Evolutionary conservation across 2,888 invertebrate species (phyloP).

Genomic region (Tortricodes alternella): DNA sequence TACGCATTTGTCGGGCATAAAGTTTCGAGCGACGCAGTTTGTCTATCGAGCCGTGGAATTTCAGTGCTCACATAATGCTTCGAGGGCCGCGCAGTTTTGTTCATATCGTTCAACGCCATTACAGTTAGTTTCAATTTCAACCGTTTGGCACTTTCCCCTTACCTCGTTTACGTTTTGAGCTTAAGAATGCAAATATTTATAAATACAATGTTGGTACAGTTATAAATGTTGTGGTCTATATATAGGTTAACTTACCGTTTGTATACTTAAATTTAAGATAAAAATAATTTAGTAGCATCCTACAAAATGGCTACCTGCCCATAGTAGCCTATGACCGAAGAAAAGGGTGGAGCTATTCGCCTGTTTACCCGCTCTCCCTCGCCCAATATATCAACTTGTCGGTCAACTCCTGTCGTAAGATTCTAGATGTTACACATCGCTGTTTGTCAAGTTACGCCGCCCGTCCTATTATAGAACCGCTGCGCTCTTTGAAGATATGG

Average conservation of each 20-base stretch:
- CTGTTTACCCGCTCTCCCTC: slow-evolving; percentile 68
- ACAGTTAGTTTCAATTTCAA: slow-evolving; percentile 46
- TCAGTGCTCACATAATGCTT: slow-evolving; percentile 50
- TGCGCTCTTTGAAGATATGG: slow-evolving; percentile 37
- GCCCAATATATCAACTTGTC: slow-evolving; percentile 76
- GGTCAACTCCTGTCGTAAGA: slow-evolving; percentile 56
- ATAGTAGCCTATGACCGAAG: slow-evolving; percentile 25
- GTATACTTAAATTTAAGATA: slow-evolving; percentile 53
- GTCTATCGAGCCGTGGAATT: slow-evolving; percentile 55
- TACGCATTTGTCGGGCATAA: slow-evolving; percentile 67
- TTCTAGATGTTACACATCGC: slow-evolving; percentile 60
- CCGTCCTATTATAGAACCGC: slow-evolving; percentile 49
- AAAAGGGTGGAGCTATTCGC: slow-evolving; percentile 40
- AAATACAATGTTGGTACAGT: neutral
- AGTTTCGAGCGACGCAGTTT: slow-evolving; percentile 54
- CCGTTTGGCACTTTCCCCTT: slow-evolving; percentile 28
- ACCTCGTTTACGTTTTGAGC: slow-evolving; percentile 10
- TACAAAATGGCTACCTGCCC: slow-evolving; percentile 60
- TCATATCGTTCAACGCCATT: slow-evolving; percentile 34
- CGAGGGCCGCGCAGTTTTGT: slow-evolving; percentile 39
- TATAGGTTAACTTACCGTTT: slow-evolving; percentile 35
- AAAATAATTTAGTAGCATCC: slow-evolving; percentile 68
- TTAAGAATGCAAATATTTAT: neutral
- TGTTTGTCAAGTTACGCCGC: slow-evolving; percentile 65
- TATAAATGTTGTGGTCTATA: neutral